Evolutionary conservation across 2,888 invertebrate genomes (phyloP).

Genomic region (Blera fallax): DNA sequence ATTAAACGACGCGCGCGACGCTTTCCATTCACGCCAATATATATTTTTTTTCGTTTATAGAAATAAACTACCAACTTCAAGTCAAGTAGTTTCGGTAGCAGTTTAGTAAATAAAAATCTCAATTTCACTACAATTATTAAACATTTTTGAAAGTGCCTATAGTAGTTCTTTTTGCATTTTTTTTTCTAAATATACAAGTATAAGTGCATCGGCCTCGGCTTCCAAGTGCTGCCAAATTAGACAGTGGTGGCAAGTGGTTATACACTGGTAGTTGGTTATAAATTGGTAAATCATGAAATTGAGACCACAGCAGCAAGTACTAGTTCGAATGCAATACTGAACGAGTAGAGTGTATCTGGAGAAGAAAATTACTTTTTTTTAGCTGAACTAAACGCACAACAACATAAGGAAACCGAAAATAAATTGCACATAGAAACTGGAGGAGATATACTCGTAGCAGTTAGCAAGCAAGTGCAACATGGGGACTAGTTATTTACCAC

Average conservation of each 20-base stretch:
- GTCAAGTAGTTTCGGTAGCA: conserved; percentile 14
- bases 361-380: conserved; percentile 4
- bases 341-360: neutral
- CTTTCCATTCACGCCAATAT: conserved; percentile 61
- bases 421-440: neutral
- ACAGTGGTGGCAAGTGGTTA: neutral
- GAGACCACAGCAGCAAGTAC: conserved; percentile 26
- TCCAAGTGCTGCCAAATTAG: conserved; percentile 39
- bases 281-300: conserved; percentile 57
- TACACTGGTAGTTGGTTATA: conserved; percentile 2
- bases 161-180: neutral
- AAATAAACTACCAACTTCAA: neutral
- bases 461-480: conserved; percentile 33
- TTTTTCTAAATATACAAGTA: neutral
- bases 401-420: conserved; percentile 21
- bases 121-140: conserved; percentile 43
- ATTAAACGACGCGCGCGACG: conserved; percentile 27
- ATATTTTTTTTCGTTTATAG: too few relatives aligned
- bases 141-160: conserved; percentile 20
- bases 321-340: conserved; percentile 22
- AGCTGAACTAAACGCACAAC: neutral
- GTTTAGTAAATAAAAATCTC: neutral
- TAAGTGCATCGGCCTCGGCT: conserved; percentile 48
- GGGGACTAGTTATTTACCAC: conserved; percentile 56
- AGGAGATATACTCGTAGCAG: neutral